Evolutionary conservation across 1,140 invertebrate species (phyloP).

Genomic region (Catajapyx aquilonaris): DNA sequence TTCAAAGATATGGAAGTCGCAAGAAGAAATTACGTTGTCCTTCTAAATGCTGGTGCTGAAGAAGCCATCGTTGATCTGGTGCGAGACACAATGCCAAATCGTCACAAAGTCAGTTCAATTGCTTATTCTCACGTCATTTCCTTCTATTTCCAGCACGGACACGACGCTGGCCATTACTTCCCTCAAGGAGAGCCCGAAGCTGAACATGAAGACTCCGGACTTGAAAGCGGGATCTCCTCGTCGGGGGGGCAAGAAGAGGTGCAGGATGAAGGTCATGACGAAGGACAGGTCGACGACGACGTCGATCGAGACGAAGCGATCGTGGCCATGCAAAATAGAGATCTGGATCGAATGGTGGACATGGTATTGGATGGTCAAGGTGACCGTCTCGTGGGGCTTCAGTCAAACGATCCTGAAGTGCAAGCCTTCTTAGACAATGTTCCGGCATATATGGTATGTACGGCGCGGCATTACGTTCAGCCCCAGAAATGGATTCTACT

Average conservation of each 20-base stretch:
- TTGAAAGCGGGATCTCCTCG: slow-evolving; percentile 4
- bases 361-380: slow-evolving; percentile 71
- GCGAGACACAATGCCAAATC: slow-evolving; percentile 8
- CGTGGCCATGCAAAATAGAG: slow-evolving; percentile 43
- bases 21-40: slow-evolving; percentile 22
- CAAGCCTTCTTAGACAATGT: slow-evolving; percentile 78
- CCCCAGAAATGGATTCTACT: too few relatives aligned
- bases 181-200: slow-evolving; percentile 7
- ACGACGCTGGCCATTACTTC: neutral
- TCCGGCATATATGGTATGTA: slow-evolving; percentile 67
- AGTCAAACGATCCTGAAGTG: slow-evolving; percentile 53
- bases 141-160: neutral
- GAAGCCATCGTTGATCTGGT: slow-evolving; percentile 22
- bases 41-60: slow-evolving; percentile 23
- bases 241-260: slow-evolving; percentile 8
- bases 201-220: slow-evolving; percentile 11
- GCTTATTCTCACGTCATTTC: too few relatives aligned
- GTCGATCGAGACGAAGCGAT: slow-evolving; percentile 20
- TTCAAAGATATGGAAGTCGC: slow-evolving; percentile 16
- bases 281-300: slow-evolving; percentile 10
- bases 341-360: slow-evolving; percentile 73
- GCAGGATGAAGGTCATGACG: slow-evolving; percentile 14
- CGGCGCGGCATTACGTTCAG: too few relatives aligned
- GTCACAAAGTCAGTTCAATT: neutral
- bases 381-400: slow-evolving; percentile 44